Percentiles rank a stretch among this genome's conserved stretches.
Evolutionary conservation across 2,113 vertebrate species (phyloP).

Genomic region (Dicentrarchus labrax): DNA sequence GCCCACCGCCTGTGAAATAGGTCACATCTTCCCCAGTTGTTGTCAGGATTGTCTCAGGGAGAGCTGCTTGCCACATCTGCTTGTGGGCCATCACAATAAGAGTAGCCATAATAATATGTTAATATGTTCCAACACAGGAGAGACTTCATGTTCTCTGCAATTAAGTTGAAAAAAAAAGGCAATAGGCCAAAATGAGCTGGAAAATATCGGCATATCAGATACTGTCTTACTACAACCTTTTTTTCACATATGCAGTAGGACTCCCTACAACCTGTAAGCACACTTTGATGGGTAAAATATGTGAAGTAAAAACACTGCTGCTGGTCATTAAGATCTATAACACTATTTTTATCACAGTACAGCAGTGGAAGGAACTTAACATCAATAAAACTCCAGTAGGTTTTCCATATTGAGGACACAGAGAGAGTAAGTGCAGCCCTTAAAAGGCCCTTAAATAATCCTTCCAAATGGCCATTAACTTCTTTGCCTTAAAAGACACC

Average conservation of each 20-base stretch:
- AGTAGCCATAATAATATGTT: too few species aligned
- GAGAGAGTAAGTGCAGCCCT: slow-evolving; percentile 19
- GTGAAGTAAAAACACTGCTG: not conserved
- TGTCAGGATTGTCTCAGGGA: too few species aligned
- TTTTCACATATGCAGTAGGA: not conserved
- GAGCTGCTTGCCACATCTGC: too few species aligned
- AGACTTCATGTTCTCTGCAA: too few species aligned
- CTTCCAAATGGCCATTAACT: slow-evolving; percentile 30
- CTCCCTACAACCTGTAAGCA: not conserved
- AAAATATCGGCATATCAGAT: too few species aligned
- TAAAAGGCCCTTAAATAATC: slow-evolving; percentile 46
- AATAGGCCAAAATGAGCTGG: too few species aligned
- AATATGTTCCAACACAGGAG: too few species aligned
- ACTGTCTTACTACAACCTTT: not conserved
- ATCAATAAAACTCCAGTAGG: slow-evolving; percentile 22
- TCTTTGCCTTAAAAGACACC: slow-evolving; percentile 46
- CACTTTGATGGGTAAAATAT: not conserved
- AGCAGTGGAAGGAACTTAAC: not conserved
- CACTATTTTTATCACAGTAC: not conserved
- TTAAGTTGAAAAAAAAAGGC: too few species aligned
- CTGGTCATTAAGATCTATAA: slow-evolving; percentile 1
- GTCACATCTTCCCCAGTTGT: too few species aligned
- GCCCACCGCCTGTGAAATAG: too few species aligned
- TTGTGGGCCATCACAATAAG: too few species aligned
- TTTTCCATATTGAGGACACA: slow-evolving; percentile 22